Conservation (phyloP, 2,888 invertebrate genomes). For the Elmis aenea region DNA sequence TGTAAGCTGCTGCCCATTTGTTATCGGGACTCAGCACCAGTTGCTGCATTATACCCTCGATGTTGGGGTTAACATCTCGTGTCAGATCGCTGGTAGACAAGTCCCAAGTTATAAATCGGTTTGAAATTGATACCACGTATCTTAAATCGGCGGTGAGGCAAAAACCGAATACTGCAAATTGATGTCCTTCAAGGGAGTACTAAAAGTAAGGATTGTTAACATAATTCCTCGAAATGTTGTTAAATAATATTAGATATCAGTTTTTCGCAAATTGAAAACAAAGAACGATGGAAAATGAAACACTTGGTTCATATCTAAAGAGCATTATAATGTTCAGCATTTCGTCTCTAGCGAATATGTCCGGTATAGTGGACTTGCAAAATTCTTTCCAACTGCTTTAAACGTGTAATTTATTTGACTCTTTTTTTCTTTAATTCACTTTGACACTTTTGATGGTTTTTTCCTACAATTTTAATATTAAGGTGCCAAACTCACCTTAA, state of each 20-base stretch:
- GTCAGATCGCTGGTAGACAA: conserved; percentile 92
- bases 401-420: too few relatives aligned
- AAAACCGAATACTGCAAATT: conserved; percentile 94
- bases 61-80: conserved; percentile 84
- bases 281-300: background rate
- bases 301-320: background rate
- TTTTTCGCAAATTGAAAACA: too few relatives aligned
- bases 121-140: conserved; percentile 94
- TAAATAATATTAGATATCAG: too few relatives aligned
- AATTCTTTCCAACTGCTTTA: too few relatives aligned
- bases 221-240: too few relatives aligned
- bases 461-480: too few relatives aligned
- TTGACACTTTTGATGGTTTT: background rate
- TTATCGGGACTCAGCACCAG: conserved; percentile 91
- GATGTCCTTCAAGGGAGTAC: conserved; percentile 97
- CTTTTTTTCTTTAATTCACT: background rate
- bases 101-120: conserved; percentile 96
- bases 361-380: too few relatives aligned
- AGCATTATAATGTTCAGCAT: too few relatives aligned
- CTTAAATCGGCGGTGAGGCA: conserved; percentile 84
- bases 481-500: conserved; percentile 71
- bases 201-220: too few relatives aligned
- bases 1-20: conserved; percentile 91
- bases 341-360: too few relatives aligned
- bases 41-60: conserved; percentile 95